A percentile compares a stretch with the other conserved stretches of the same genome.
phyloP scores from a whole-genome alignment of 2,113 vertebrate genomes.

The Gobiocypris rarus region DNA sequence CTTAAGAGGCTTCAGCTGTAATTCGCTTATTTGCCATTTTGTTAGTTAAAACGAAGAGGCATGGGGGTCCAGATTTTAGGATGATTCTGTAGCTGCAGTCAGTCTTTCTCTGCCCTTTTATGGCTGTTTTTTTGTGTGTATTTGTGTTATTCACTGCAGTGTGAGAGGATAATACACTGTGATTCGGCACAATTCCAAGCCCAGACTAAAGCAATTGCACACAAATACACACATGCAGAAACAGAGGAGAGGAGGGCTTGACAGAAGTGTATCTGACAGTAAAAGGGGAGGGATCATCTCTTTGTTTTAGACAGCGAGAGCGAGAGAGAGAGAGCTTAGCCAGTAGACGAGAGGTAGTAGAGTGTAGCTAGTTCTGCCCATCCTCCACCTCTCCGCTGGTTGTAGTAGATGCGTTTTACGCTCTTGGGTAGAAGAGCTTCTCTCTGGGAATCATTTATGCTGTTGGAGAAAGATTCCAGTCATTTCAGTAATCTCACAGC shows the following conservation, averaged over 20 bases:
- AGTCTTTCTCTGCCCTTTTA: neutral
- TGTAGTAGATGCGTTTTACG: constrained; percentile 8
- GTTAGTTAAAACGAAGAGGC: constrained; percentile 11
- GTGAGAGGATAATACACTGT: constrained; percentile 62
- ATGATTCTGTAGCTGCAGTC: constrained; percentile 24
- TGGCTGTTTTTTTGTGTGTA: neutral
- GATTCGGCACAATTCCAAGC: constrained; percentile 45
- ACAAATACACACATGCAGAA: constrained; percentile 10
- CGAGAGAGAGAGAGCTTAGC: constrained; percentile 27
- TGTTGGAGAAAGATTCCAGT: neutral
- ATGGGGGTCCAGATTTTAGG: neutral
- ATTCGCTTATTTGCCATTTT: constrained; percentile 27
- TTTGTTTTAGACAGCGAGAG: constrained; percentile 25
- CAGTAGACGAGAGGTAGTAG: constrained; percentile 14
- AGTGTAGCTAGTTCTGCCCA: constrained; percentile 1
- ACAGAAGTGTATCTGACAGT: constrained; percentile 10
- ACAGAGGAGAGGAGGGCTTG: constrained; percentile 20
- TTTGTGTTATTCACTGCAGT: constrained; percentile 9
- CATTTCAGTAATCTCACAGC: neutral
- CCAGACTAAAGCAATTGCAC: constrained; percentile 52
- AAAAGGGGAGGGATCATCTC: constrained; percentile 35
- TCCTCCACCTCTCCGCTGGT: constrained; percentile 3
- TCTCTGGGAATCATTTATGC: constrained; percentile 15
- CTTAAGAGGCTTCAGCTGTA: constrained; percentile 58
- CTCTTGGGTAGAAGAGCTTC: constrained; percentile 13